Evolutionary conservation across 2,113 vertebrate genomes (phyloP), one percentile per base, ranked within the genome.

Genomic region (Nestor notabilis): DNA sequence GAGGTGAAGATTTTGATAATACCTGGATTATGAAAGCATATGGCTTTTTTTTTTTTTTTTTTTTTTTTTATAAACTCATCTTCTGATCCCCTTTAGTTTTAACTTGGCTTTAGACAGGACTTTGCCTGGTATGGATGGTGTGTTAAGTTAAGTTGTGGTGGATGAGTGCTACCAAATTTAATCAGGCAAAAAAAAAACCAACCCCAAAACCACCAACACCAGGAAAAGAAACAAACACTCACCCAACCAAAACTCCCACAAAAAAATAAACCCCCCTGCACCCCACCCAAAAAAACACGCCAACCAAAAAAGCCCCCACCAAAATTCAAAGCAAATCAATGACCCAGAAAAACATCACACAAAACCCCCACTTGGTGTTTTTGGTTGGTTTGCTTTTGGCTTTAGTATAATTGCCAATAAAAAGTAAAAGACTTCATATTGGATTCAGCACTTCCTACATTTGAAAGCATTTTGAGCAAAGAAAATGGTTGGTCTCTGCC

Each of bases 401-500:
- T 82, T 82, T 19, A 28, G 17, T 74, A 1, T 44, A 61, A 44
- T 65, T 46, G 15, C 17, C 56, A 84, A 5, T 46, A 55, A 65
- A 70, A 72, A 74, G 13, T 77, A 55, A 41, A 64, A 63, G 19
- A 44, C 14, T 58, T 75, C 17, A 7, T 37, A 6, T 53, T 84
- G 41, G 11, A 58, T 87, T 75, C 52, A 75, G 19, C 13, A 53
- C 9, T 61, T 43, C 5, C 35, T 89, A 3, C 10, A 78, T 89
- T 53, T 74, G 12, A 78, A 68, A 69, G 18, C 17, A 37, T 89
- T 90, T 84, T 58, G 10, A 83, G 41, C 79, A 74, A 64, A 85
- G 75, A 85, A 87, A 76, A 93, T 58, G 58, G 52, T 84, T 93
- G 84, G 27, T 72, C 61, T 91, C 75, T 96, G 90, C 84, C 81